Conservation (phyloP, 2,113 vertebrate genomes). For the Eudyptes chrysolophus region DNA sequence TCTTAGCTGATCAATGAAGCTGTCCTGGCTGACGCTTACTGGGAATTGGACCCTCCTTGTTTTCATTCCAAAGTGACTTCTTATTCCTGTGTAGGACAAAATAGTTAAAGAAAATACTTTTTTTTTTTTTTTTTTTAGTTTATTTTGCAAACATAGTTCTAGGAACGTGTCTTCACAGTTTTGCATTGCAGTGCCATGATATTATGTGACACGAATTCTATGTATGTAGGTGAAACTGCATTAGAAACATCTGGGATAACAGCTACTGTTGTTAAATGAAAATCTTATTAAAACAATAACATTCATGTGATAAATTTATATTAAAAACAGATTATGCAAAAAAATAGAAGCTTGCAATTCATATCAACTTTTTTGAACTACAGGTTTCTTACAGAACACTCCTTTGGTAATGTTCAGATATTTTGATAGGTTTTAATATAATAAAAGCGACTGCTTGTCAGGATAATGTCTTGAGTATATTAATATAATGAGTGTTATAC, state of each 20-base stretch:
- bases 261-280: neutral
- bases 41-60: neutral
- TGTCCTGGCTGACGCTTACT: neutral
- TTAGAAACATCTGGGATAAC: neutral
- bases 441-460: neutral
- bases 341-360: neutral
- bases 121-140: neutral
- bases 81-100: neutral
- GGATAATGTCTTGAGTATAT: neutral
- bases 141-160: neutral
- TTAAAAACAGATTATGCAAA: neutral
- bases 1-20: neutral
- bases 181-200: neutral
- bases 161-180: neutral
- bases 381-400: neutral
- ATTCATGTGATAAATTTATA: neutral
- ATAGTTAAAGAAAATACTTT: neutral
- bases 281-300: neutral
- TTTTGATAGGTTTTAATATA: neutral
- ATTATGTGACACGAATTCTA: neutral
- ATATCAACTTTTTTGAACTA: neutral
- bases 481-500: conserved; percentile 3
- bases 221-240: neutral
- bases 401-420: neutral
- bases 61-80: neutral